These are phyloP conservation scores for Sciurus niger DNA, from an alignment of 2,113 vertebrate species.

Conservation along the genomic window DNA sequence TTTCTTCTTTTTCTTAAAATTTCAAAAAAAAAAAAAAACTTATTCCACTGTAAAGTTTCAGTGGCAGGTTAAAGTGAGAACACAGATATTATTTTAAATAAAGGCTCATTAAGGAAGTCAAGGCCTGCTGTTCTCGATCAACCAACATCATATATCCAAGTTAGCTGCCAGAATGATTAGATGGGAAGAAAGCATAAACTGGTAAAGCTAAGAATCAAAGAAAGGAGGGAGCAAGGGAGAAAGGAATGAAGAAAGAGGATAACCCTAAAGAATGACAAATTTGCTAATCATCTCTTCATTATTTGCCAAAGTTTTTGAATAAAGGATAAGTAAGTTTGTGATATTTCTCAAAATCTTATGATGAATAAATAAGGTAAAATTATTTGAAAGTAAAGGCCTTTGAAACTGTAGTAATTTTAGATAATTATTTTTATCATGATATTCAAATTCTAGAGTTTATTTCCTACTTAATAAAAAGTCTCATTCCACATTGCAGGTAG, in stretches of 20 bases:
- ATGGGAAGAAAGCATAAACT: background rate
- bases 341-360: background rate
- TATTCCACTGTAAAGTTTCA: background rate
- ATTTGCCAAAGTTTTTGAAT: background rate
- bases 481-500: background rate
- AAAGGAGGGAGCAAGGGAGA: background rate
- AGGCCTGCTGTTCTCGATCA: background rate
- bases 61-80: background rate
- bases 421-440: background rate
- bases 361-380: background rate
- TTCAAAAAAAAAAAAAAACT: background rate
- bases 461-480: background rate
- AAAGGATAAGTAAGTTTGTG: background rate
- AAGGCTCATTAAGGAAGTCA: background rate
- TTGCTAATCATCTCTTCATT: background rate
- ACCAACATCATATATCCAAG: background rate
- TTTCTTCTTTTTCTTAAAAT: slow-evolving; percentile 4
- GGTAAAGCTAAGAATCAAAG: background rate
- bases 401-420: background rate
- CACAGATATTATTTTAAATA: background rate
- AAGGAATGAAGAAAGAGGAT: rapidly evolving
- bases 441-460: slow-evolving; percentile 13
- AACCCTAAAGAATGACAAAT: background rate
- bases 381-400: background rate
- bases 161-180: background rate